Evolutionary conservation across 2,113 vertebrate genomes (phyloP).

Genomic region (Steatornis caripensis): DNA sequence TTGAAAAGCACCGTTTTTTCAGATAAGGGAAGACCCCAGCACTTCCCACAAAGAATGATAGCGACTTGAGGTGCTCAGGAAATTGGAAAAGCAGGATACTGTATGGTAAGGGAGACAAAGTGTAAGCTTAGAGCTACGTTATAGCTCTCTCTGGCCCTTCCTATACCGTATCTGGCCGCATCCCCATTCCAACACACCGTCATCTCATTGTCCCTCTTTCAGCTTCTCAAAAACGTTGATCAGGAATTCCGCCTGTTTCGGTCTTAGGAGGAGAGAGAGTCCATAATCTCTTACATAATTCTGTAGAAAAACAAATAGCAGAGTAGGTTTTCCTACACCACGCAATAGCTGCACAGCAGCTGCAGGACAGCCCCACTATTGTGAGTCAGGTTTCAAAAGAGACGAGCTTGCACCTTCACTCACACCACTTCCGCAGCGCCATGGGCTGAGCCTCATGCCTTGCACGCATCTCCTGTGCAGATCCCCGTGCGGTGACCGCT

Average conservation of each 20-base stretch:
- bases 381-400: neutral
- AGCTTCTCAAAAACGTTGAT: neutral
- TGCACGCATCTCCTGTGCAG: rapidly evolving
- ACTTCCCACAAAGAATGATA: neutral
- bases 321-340: neutral
- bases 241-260: neutral
- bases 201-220: neutral
- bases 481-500: rapidly evolving
- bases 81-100: neutral
- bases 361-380: neutral
- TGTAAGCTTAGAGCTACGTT: neutral
- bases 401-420: neutral
- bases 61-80: neutral
- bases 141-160: neutral
- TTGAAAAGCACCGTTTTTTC: neutral
- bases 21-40: neutral
- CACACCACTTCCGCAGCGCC: neutral
- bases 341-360: neutral
- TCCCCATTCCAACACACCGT: neutral
- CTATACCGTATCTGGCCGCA: neutral
- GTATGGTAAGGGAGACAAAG: neutral
- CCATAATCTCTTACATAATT: neutral
- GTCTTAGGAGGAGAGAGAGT: neutral
- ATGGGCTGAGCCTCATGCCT: neutral
- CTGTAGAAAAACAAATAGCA: neutral